Percentiles rank a stretch among this genome's conserved stretches.
These are phyloP conservation scores for Paragorgia papillata DNA, from an alignment of 92 coral and sea anemone species.

Conservation along the genomic window DNA sequence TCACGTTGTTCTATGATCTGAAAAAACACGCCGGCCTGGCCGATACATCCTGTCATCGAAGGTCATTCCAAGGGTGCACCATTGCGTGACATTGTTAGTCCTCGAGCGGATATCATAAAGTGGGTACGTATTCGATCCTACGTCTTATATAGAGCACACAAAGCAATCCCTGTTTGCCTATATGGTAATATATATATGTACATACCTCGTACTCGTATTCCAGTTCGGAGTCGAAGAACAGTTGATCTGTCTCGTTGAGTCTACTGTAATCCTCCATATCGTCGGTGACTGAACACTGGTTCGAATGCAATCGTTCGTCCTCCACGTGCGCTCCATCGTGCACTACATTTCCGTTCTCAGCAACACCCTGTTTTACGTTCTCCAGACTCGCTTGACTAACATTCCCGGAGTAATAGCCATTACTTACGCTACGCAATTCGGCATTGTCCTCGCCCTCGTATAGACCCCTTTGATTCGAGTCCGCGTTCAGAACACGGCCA, in stretches of 20 bases:
- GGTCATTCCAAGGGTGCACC: too few relatives aligned
- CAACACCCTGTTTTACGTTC: constrained; percentile 16
- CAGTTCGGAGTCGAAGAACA: constrained; percentile 92
- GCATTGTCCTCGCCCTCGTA: constrained; percentile 33
- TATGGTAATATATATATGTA: too few relatives aligned
- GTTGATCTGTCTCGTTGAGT: constrained; percentile 72
- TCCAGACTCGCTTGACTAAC: constrained; percentile 42
- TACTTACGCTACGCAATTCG: constrained; percentile 26
- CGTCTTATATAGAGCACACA: background rate
- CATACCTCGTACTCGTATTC: constrained; percentile 98
- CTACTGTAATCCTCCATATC: background rate
- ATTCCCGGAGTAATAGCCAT: constrained; percentile 41
- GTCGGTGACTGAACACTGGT: background rate
- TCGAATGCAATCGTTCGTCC: background rate
- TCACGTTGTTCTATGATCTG: too few relatives aligned
- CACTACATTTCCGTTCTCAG: constrained; percentile 24
- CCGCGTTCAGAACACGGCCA: constrained; percentile 1
- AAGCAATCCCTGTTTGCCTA: too few relatives aligned
- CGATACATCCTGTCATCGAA: too few relatives aligned
- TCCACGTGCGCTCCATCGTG: background rate
- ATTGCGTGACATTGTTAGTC: too few relatives aligned
- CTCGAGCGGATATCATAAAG: too few relatives aligned
- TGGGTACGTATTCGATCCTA: background rate
- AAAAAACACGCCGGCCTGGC: too few relatives aligned
- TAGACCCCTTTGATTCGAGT: constrained; percentile 1